Evolutionary conservation across 2,797 vertebrate species (phyloP).

Genomic region (Thalassophryne amazonica): DNA sequence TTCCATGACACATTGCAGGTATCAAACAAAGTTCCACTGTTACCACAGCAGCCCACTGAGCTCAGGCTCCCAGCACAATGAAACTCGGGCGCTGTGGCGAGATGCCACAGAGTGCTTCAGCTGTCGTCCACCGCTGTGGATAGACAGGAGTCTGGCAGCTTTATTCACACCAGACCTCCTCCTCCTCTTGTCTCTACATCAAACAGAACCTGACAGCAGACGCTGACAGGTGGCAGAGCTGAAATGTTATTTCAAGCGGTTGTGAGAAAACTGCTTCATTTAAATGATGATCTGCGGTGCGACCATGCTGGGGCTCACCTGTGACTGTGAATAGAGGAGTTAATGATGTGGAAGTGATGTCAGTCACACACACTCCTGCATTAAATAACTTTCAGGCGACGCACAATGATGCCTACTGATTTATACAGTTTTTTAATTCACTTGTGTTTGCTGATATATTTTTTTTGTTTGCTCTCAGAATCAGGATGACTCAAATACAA

Average conservation of each 20-base stretch:
- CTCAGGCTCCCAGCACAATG: not conserved
- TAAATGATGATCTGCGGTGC: not conserved
- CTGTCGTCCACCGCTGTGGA: constrained; percentile 14
- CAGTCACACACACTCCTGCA: too few species aligned
- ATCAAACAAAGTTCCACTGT: too few species aligned
- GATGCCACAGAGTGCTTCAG: constrained; percentile 22
- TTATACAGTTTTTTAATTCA: too few species aligned
- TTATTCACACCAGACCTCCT: constrained; percentile 12
- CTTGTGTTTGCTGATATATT: too few species aligned
- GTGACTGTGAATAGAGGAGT: not conserved
- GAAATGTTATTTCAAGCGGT: constrained; percentile 1
- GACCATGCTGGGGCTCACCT: not conserved
- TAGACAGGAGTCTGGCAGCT: constrained; percentile 1
- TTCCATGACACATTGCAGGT: too few species aligned
- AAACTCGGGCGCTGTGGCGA: constrained; percentile 10
- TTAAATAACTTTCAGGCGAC: too few species aligned
- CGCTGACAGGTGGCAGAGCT: constrained; percentile 18
- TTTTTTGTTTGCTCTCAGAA: too few species aligned
- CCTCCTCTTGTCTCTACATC: constrained; percentile 20
- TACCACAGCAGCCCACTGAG: not conserved
- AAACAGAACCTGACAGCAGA: constrained; percentile 17
- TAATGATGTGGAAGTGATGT: too few species aligned
- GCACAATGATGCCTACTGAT: too few species aligned
- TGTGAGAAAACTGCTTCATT: constrained; percentile 1
- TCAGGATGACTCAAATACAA: too few species aligned